Evolutionary conservation across 2,113 vertebrate species (phyloP).

Genomic region (Chaetodon trifascialis): DNA sequence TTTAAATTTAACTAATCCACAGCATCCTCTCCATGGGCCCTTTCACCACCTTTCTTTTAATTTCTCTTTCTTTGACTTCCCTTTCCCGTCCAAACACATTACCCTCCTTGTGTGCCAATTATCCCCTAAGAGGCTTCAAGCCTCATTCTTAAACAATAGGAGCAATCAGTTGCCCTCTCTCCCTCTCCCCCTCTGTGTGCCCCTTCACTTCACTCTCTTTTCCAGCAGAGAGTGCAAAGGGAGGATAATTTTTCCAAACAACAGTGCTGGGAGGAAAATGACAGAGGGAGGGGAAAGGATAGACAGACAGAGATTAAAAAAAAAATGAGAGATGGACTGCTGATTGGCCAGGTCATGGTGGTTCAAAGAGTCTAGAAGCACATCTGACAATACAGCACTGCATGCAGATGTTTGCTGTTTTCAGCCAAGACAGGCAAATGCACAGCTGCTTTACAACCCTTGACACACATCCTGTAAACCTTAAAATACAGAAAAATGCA

Average conservation of each 20-base stretch:
- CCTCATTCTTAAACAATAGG: conserved; percentile 84
- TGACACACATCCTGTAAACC: conserved; percentile 37
- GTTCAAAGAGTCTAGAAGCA: conserved; percentile 48
- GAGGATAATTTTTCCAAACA: conserved; percentile 83
- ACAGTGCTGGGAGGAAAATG: conserved; percentile 73
- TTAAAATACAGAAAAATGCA: conserved; percentile 40
- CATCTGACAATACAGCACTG: conserved; percentile 48
- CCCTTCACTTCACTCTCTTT: conserved; percentile 68
- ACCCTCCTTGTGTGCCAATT: conserved; percentile 82
- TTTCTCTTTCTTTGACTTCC: conserved; percentile 64
- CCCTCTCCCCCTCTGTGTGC: conserved; percentile 54
- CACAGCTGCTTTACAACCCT: conserved; percentile 56
- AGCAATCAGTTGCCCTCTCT: conserved; percentile 82
- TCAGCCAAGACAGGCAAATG: conserved; percentile 30
- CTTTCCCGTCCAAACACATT: conserved; percentile 76
- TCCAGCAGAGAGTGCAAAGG: conserved; percentile 70
- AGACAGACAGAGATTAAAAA: conserved; percentile 58
- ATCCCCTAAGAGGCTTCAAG: conserved; percentile 79
- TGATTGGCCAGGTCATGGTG: conserved; percentile 65
- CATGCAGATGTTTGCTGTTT: conserved; percentile 59
- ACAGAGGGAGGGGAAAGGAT: conserved; percentile 53
- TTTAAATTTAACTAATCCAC: conserved; percentile 43
- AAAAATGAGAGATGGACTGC: conserved; percentile 43
- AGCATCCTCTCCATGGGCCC: conserved; percentile 23
- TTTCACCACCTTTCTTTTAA: conserved; percentile 53